Evolutionary conservation across 2,888 invertebrate species (phyloP), one percentile per base, ranked within the genome.

Genomic region (Ferdinandea cuprea): DNA sequence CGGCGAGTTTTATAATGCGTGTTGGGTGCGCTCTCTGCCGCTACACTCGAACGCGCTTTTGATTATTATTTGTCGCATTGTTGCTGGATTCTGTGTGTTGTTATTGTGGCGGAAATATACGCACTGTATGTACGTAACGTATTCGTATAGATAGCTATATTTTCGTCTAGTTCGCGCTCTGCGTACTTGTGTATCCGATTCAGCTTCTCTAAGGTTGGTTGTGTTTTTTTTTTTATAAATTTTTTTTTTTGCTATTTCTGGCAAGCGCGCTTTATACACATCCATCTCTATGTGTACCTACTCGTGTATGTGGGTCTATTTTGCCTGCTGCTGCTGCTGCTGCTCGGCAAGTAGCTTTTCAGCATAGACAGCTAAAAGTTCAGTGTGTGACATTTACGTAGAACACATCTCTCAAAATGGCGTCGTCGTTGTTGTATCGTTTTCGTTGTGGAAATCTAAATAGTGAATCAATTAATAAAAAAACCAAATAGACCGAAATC

Each of bases 351-450:
- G 83, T 78, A 83, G 83, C 83, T 83, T 83, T 83, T 83, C 72
- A 83, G 83, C 83, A 83, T 83, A 83, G 83, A 78, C 83, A 83
- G 83, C 83, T 83, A 83, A 83, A 83, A 83, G 83, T 83, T 83
- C 78, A 68, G 83, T 83, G 68, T 83, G 83, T 83, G 83, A 83
- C 78, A 83, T 83, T 83, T 83, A 83, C 78, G 83, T 83, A 78
- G 83, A 83, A 68, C 78, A 72, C 83, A 83, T 83, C 83, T 83
- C 83, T 83, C 83, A 83, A 83, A 83, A 83, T 83, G 83, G 83
- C 83, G 83, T 83, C 83, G 78, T 83, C 78, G 78, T 83, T 72
- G 78, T 83, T 66, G 71, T 78, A 71, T 72, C 78, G 78, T 78
- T 72, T 68, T 78, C 71, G 52, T 83, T 78, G 56, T 66, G 78